Evolutionary conservation across 2,797 vertebrate species (phyloP), one percentile per base, ranked within the genome.

Genomic region (Tangara arthus): DNA sequence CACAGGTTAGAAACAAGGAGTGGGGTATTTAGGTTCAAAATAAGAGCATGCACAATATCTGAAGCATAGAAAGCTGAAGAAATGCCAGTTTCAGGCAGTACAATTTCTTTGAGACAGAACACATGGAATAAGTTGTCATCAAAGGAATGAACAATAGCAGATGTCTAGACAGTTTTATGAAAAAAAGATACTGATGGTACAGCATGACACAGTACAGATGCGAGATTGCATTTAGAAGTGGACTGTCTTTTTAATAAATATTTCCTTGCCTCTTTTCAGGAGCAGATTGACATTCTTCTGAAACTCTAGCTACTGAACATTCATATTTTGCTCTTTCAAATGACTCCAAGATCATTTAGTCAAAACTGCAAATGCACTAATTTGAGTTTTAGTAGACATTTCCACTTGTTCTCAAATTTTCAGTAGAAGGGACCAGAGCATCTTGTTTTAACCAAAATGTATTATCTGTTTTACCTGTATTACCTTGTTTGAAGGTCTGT

Each of bases 61-160:
- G 49, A 82, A 92, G 82, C 59, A 50, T 19, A 76, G 78, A 92
- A 94, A 91, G 39, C n/a, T 92, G 84, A 93, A 90, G 32, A 93
- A 94, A 92, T 78, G 55, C 68, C 77, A 87, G 42, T 87, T 94
- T 87, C 63, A 85, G 53, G 64, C 57, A 85, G 30, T 50, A 32
- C 27, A 92, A 89, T 91, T 95, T 93, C 61, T 95, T 76, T 78
- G 82, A 94, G 65, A 89, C 53, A 85, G 68, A 35, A 80, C 82
- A 87, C 84, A 87, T 93, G 68, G 89, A 95, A 93, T 75, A 89
- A 92, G 78, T 92, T 95, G 68, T 78, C 78, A 92, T 95, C 86
- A 95, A 95, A 95, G 87, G 64, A 87, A 69, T 41, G 49, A 85
- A 46, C 50, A 82, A 95, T 93, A 96, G 20, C 68, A 92, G 83